Evolutionary conservation across 2,888 invertebrate species (phyloP).

Genomic region (Adela reaumurella): DNA sequence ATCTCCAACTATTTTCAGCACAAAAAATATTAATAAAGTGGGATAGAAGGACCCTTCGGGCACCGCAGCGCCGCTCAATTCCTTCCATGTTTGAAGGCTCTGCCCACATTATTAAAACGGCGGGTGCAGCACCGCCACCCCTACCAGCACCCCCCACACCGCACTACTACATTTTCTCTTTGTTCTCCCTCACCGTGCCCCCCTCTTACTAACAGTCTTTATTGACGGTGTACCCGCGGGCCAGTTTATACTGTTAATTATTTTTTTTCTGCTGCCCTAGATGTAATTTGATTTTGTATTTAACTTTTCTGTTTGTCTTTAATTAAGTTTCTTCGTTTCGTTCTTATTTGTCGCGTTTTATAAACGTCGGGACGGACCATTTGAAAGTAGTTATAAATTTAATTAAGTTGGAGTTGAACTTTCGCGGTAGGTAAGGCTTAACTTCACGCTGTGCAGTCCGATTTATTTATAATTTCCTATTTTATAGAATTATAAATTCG

Average conservation of each 20-base stretch:
- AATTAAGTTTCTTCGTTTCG: not conserved
- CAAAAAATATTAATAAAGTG: too few relatives aligned
- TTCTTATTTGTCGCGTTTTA: not conserved
- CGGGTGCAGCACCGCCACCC: not conserved
- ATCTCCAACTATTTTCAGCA: too few relatives aligned
- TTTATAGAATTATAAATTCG: too few relatives aligned
- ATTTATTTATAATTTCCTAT: too few relatives aligned
- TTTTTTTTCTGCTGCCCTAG: not conserved
- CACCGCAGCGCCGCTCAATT: not conserved
- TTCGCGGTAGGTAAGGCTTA: too few relatives aligned
- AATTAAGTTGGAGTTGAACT: too few relatives aligned
- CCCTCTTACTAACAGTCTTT: not conserved
- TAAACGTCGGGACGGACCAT: too few relatives aligned
- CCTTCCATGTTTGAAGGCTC: not conserved
- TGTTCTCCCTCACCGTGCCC: not conserved
- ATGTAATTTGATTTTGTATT: not conserved
- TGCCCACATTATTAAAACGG: not conserved
- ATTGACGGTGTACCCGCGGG: not conserved
- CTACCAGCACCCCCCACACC: not conserved
- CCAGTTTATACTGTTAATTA: not conserved
- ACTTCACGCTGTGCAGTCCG: too few relatives aligned
- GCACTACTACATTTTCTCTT: not conserved
- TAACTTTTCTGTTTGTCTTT: not conserved
- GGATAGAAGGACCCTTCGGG: too few relatives aligned
- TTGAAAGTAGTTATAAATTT: too few relatives aligned